Percentiles rank a stretch among this genome's conserved stretches.
Conservation (phyloP, 2,888 invertebrate species). For the Cryptophagus acutangulus region DNA sequence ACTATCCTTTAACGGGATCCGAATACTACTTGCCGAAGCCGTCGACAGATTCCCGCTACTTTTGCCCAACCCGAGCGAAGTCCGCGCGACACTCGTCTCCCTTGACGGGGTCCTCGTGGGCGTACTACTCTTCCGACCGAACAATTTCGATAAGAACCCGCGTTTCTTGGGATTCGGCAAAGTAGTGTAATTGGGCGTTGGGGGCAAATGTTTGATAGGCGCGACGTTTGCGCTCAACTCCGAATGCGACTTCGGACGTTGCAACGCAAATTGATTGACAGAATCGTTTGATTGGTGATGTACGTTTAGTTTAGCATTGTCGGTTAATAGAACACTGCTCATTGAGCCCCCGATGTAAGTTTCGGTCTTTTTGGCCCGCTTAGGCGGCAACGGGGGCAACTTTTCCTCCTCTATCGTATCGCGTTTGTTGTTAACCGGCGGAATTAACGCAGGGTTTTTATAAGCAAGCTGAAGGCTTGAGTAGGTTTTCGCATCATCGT, state of each 20-base stretch:
- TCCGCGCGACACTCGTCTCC: constrained; percentile 31
- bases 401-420: constrained; percentile 48
- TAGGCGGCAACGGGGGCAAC: constrained; percentile 76
- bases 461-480: constrained; percentile 81
- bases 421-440: constrained; percentile 41
- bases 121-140: constrained; percentile 55
- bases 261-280: constrained; percentile 40
- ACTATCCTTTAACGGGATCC: constrained; percentile 60
- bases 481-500: constrained; percentile 76
- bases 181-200: constrained; percentile 42
- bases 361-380: constrained; percentile 60
- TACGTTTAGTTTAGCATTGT: constrained; percentile 27
- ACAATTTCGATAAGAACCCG: constrained; percentile 61
- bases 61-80: constrained; percentile 38
- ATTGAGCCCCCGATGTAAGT: constrained; percentile 42
- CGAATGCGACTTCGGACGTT: constrained; percentile 38
- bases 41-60: constrained; percentile 45
- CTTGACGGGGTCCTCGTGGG: constrained; percentile 30
- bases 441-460: constrained; percentile 69
- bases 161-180: constrained; percentile 57
- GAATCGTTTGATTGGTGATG: constrained; percentile 37
- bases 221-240: constrained; percentile 42
- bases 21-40: constrained; percentile 49
- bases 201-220: constrained; percentile 44
- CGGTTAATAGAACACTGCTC: constrained; percentile 27